These are phyloP conservation scores for Drosophila melanosoma DNA, from an alignment of 2,888 invertebrate genomes.

Conservation along the genomic window DNA sequence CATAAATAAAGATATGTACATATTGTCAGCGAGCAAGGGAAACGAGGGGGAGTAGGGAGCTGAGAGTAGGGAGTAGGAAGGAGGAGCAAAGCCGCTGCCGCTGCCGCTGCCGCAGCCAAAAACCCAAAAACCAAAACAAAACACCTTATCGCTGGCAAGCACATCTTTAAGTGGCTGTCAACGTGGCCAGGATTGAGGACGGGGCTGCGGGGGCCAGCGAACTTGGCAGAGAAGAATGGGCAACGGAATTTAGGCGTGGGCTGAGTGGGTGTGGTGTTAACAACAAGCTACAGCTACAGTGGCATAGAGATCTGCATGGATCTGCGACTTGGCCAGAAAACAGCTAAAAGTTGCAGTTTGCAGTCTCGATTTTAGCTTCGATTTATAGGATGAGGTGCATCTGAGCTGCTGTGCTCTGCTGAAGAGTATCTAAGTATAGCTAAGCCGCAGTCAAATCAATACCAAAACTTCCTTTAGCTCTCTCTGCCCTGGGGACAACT, in stretches of 20 bases:
- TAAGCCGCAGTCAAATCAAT: background rate
- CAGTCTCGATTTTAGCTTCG: background rate
- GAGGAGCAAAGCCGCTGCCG: slow-evolving; percentile 30
- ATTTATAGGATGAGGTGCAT: background rate
- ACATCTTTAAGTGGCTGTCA: slow-evolving; percentile 82
- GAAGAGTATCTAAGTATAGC: slow-evolving; percentile 4
- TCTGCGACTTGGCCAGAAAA: slow-evolving; percentile 18
- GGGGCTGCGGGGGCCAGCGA: background rate
- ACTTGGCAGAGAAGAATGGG: slow-evolving; percentile 14
- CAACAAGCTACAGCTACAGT: slow-evolving; percentile 32
- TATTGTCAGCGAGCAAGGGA: slow-evolving; percentile 63
- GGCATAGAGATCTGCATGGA: slow-evolving; percentile 63
- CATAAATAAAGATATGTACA: slow-evolving; percentile 80
- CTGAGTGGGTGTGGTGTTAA: slow-evolving; percentile 3
- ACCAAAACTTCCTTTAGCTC: no score
- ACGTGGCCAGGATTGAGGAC: slow-evolving; percentile 45
- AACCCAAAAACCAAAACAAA: slow-evolving; percentile 61
- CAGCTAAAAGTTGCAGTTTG: slow-evolving; percentile 21
- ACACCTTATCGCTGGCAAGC: slow-evolving; percentile 75
- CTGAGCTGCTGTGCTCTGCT: background rate
- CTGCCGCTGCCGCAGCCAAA: slow-evolving; percentile 23
- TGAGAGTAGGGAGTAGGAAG: background rate
- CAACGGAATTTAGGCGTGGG: background rate
- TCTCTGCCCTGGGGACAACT: no score
- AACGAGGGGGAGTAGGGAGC: background rate